A percentile compares a stretch with the other conserved stretches of the same genome.
Evolutionary conservation across 1,140 invertebrate genomes (phyloP).

Genomic region (Danaus plexippus): DNA sequence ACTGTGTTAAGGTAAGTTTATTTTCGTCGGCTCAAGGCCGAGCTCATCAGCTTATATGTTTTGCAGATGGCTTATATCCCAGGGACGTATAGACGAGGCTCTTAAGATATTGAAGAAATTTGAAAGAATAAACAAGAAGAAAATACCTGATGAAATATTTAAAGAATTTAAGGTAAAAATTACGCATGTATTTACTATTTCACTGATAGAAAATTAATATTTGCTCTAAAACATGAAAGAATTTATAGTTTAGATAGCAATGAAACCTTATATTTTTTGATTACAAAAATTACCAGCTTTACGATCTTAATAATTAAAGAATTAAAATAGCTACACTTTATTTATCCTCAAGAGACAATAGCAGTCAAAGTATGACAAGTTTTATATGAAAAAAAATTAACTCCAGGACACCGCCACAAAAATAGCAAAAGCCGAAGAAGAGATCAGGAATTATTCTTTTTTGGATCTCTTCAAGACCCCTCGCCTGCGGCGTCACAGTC

Average conservation of each 20-base stretch:
- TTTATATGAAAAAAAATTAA: constrained; percentile 1
- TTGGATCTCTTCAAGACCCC: constrained; percentile 84
- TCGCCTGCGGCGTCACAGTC: constrained; percentile 78
- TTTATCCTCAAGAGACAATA: too few relatives aligned
- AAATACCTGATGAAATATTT: constrained; percentile 79
- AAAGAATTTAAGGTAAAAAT: constrained; percentile 78
- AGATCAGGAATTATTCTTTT: constrained; percentile 76
- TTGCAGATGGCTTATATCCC: constrained; percentile 85
- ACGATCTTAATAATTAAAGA: too few relatives aligned
- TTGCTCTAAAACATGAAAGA: not conserved
- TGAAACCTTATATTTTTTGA: too few relatives aligned
- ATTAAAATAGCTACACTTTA: too few relatives aligned
- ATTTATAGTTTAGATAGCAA: not conserved
- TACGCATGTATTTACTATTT: constrained; percentile 3
- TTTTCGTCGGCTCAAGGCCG: too few relatives aligned
- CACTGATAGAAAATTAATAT: too few relatives aligned
- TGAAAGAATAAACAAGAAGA: constrained; percentile 81
- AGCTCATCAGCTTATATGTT: constrained; percentile 6
- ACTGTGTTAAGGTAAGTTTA: too few relatives aligned
- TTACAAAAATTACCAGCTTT: too few relatives aligned
- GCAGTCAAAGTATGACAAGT: not conserved
- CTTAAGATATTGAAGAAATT: constrained; percentile 82
- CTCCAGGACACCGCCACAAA: constrained; percentile 49
- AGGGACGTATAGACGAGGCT: constrained; percentile 84
- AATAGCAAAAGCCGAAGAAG: constrained; percentile 43